Evolutionary conservation across 92 coral and sea anemone species (phyloP), one percentile per base, ranked within the genome.

Genomic region (Isaurus tuberculatus): DNA sequence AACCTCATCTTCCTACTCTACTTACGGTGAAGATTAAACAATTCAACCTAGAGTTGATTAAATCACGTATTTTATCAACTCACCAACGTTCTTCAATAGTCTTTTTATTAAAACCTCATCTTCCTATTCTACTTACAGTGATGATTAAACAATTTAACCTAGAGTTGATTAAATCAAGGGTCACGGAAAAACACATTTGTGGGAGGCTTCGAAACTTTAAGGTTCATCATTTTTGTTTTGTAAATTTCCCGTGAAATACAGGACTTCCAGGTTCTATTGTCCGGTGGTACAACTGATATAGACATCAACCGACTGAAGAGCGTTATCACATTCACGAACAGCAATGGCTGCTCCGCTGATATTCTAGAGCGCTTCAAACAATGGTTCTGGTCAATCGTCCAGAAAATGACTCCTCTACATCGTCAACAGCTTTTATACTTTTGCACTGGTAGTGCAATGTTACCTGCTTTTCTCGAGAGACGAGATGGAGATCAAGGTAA

Each of bases 371-470:
- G 96, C 69, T 94, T 94, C 75, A 94, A 94, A 84, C 85, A 92
- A 66, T 94, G 98, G 98, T 94, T 94, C 89, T 94, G 98, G 98
- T 92, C 98, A 10, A 90, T 92, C 53, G 98, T 94, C 16, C 95
- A 90, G 75, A 94, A 94, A 78, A 94, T 94, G 98, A 94, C 94
- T 16, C 94, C 98, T 0, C 86, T 94, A 20, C 98, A 94, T 66
- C 84, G 98, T 5, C 98, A 94, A 85, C 98, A 94, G 85, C 69
- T 94, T 72, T 84, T 94, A 37, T 94, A 94, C 34, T 94, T 94
- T 71, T 92, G 95, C 53, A 94, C 98, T 22, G 98, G 98, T 0
- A 94, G 98, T 42, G 98, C 98, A 8, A 92, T 94, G 70, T 83
- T 94, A 11, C 98, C 98, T 16, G 95, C 95, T 14, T 73, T 92